Evolutionary conservation across 2,888 invertebrate species (phyloP).

Genomic region (Mesorhabditis belari): DNA sequence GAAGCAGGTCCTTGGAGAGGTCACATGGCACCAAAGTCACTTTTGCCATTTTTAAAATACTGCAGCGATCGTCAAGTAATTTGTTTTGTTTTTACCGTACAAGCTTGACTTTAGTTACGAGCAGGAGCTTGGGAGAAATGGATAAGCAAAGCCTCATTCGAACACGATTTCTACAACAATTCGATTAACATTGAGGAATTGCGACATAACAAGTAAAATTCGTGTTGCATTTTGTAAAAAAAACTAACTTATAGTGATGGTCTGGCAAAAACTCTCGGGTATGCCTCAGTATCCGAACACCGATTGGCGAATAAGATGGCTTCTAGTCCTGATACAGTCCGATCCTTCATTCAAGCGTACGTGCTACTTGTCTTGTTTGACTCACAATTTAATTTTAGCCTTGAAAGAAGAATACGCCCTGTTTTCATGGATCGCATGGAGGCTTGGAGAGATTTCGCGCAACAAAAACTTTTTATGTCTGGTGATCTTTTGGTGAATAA

Average conservation of each 20-base stretch:
- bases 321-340: constrained; percentile 45
- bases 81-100: background rate
- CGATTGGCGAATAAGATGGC: constrained; percentile 51
- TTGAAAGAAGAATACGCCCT: constrained; percentile 42
- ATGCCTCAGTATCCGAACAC: constrained; percentile 43
- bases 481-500: constrained; percentile 15
- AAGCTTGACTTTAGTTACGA: constrained; percentile 17
- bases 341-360: constrained; percentile 46
- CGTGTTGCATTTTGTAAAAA: background rate
- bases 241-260: constrained; percentile 37
- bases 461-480: constrained; percentile 31
- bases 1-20: constrained; percentile 46
- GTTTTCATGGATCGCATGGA: constrained; percentile 48
- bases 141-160: constrained; percentile 38
- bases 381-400: constrained; percentile 18
- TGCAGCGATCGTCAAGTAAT: constrained; percentile 36
- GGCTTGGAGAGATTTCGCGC: constrained; percentile 42
- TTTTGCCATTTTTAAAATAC: constrained; percentile 46
- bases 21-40: constrained; percentile 39
- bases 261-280: constrained; percentile 46
- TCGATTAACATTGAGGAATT: constrained; percentile 50
- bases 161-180: constrained; percentile 48
- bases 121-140: constrained; percentile 46
- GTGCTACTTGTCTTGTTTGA: constrained; percentile 5
- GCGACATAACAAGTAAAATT: constrained; percentile 42